Evolutionary conservation across 2,113 vertebrate species (phyloP).

Genomic region (Osmerus mordax): DNA sequence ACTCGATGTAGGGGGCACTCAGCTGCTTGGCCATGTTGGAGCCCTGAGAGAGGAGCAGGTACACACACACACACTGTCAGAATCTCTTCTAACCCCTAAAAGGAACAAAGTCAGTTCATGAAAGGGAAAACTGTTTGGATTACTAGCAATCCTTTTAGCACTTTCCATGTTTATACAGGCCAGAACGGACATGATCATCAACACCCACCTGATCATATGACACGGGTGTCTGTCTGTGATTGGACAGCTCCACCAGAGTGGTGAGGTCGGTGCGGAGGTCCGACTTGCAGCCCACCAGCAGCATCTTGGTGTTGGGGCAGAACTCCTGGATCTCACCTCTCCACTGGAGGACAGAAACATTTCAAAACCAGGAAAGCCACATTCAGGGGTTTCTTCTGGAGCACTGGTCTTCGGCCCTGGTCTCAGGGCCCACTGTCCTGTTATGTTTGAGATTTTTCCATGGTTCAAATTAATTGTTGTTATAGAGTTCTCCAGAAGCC

Average conservation of each 20-base stretch:
- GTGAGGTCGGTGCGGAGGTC: conserved; percentile 83
- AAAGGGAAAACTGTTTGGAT: not conserved
- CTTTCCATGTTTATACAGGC: not conserved
- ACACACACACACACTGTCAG: too few relatives aligned
- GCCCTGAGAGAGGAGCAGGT: conserved; percentile 63
- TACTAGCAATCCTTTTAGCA: not conserved
- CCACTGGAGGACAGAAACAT: conserved; percentile 67
- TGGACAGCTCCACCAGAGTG: conserved; percentile 81
- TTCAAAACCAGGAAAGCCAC: not conserved
- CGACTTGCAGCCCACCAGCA: conserved; percentile 85
- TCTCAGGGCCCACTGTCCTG: too few relatives aligned
- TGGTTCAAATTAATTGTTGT: too few relatives aligned
- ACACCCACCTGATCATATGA: conserved; percentile 82
- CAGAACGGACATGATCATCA: not conserved
- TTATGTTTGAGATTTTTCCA: too few relatives aligned
- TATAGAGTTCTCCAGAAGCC: too few relatives aligned
- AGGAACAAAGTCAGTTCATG: not conserved
- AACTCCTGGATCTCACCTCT: conserved; percentile 87
- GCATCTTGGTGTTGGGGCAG: conserved; percentile 86
- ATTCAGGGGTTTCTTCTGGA: not conserved
- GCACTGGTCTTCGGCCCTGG: not conserved
- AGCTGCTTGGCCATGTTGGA: conserved; percentile 87
- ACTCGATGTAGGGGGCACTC: conserved; percentile 84
- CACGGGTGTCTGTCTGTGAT: conserved; percentile 82
- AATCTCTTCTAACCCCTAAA: too few relatives aligned